Evolutionary conservation across 23 tunicate genomes (phyloP), one percentile per base, ranked within the genome.

Genomic region (Diplosoma virens): DNA sequence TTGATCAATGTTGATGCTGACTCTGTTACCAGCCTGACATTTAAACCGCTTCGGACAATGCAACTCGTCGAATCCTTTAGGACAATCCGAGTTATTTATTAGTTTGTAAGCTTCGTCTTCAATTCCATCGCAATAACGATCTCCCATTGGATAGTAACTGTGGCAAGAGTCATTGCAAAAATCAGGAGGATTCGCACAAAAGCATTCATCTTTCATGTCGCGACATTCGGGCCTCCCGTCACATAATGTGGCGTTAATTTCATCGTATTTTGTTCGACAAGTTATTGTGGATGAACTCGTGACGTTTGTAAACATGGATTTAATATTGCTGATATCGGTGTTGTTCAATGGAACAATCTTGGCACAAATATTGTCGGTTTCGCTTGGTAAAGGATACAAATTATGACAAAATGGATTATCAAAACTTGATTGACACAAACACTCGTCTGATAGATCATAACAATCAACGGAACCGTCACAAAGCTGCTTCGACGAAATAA

Each of bases 391-490:
- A 5, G 17, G n/a, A 27, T 6, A 7, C 6, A 61, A n/a, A 11
- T 22, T 4, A 4, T 55, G 61, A 29, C 69, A 61, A 3, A 22
- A 18, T 61, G 69, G 69, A 29, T 29, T 61, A 4, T 61, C 35
- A 6, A 2, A 7, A 61, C 69, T 61, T 6, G 28, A 2, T 9
- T 61, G 35, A 22, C 86, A 72, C 14, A 81, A 31, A 72, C 86
- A 71, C 59, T 81, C 86, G 31, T 81, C 86, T n/a, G 79, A 71
- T 11, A 53, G 11, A 30, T 81, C 86, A 16, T 18, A 25, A 33
- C 86, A 81, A 41, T 81, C 79, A 33, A 72, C 55, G 30, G 45
- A 35, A 3, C 86, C 86, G 30, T 81, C 76, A 37, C 86, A 81
- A 3, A 81, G 63, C 26, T 81, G 86, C 14, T 37, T 59, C 3